A percentile compares a stretch with the other conserved stretches of the same genome.
phyloP scores from a whole-genome alignment of 2,113 vertebrate genomes.

The Pelmatolapia mariae region DNA sequence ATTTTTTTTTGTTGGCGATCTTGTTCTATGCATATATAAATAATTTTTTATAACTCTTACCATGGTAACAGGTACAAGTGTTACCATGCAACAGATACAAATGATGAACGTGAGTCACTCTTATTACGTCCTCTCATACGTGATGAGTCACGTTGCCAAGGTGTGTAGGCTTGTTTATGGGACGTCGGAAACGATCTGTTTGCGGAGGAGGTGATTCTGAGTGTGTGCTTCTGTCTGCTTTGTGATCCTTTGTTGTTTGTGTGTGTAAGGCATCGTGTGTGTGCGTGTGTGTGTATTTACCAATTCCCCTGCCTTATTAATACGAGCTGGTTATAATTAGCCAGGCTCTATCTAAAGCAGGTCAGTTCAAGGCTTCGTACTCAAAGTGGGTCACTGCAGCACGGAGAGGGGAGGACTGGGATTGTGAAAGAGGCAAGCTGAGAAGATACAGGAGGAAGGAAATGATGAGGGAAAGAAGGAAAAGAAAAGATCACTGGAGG shows the following conservation, averaged over 20 bases:
- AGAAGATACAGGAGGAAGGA: background rate
- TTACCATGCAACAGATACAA: conserved; percentile 22
- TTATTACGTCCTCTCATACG: background rate
- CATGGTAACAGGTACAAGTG: conserved; percentile 1
- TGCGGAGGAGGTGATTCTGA: conserved; percentile 27
- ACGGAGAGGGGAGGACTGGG: conserved; percentile 1
- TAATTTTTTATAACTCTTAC: background rate
- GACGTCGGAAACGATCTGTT: conserved; percentile 16
- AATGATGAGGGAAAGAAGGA: background rate
- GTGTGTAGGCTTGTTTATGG: conserved; percentile 37
- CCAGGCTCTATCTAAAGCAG: conserved; percentile 68
- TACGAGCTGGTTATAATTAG: conserved; percentile 71
- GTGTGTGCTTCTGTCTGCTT: background rate
- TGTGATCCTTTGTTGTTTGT: background rate
- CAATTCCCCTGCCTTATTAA: conserved; percentile 67
- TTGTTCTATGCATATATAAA: background rate
- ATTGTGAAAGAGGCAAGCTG: background rate
- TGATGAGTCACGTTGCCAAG: conserved; percentile 36
- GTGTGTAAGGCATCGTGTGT: background rate
- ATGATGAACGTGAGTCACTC: conserved; percentile 31
- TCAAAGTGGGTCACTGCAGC: conserved; percentile 71
- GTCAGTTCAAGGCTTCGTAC: conserved; percentile 55
- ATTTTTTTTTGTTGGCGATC: rapidly evolving
- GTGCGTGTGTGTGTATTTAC: conserved; percentile 54
- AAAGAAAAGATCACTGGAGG: background rate